Percentiles rank a stretch among this genome's conserved stretches.
Evolutionary conservation across 2,888 invertebrate species (phyloP).

Genomic region (Fissipunctia ypsillon): DNA sequence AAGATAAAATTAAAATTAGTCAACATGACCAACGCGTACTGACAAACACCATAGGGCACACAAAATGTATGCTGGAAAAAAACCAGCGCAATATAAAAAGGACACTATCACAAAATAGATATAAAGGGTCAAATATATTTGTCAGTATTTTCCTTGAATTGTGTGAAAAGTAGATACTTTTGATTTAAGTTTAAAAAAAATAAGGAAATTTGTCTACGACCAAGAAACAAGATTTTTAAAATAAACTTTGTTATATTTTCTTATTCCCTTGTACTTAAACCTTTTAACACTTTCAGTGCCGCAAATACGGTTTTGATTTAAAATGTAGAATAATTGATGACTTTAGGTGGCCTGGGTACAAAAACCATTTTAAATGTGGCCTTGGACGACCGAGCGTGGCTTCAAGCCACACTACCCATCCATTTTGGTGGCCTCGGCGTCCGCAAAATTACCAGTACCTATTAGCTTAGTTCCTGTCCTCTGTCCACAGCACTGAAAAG

Average conservation of each 20-base stretch:
- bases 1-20: background rate
- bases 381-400: no score
- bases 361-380: background rate
- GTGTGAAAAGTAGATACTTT: constrained; percentile 14
- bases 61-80: background rate
- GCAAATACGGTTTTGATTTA: background rate
- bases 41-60: background rate
- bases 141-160: constrained; percentile 25
- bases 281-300: background rate
- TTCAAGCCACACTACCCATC: no score
- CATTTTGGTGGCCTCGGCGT: no score
- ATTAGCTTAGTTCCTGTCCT: no score
- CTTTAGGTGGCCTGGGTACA: background rate
- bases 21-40: no score
- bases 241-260: background rate
- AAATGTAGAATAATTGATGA: background rate
- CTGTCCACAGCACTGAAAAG: no score
- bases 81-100: background rate
- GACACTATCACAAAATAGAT: background rate
- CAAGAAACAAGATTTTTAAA: background rate
- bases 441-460: no score
- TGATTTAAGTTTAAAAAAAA: constrained; percentile 4
- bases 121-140: constrained; percentile 1
- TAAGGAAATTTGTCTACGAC: constrained; percentile 2
- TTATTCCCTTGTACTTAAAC: background rate